Base-by-base conservation (phyloP, 2,888 invertebrate genomes). In the Zaprionus bogoriensis region DNA sequence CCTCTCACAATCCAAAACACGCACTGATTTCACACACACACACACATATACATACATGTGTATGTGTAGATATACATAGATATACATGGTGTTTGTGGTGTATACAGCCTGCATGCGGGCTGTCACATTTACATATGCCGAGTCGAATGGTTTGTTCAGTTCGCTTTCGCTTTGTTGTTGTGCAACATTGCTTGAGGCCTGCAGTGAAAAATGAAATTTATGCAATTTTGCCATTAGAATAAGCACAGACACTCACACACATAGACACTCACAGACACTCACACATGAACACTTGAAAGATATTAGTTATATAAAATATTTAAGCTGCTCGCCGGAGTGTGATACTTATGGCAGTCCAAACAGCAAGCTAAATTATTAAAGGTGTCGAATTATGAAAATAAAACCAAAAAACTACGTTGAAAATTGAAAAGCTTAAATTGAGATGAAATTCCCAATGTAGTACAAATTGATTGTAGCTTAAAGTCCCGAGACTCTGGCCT, bases 51-150 rank as follows among this genome's bases (percentile, higher is more conserved):
- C 20, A 42, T 25, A 62, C 25, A 23, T 9, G 4, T 41, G n/a
- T n/a, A n/a, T n/a, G n/a, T n/a, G n/a, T 10, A 22, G 19, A 22
- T 9, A 19, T 19, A 38, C 4, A 41, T 48, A 48, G 45, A 50
- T 48, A 17, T 17, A 36, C 32, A 52, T 39, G n/a, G n/a, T n/a
- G n/a, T n/a, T n/a, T n/a, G n/a, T n/a, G n/a, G n/a, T n/a, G n/a
- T n/a, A 45, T 62, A 50, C 46, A 41, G 25, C 47, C 22, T 60
- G 52, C 70, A 77, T 57, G 66, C 61, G 66, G 67, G 54, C 76
- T 76, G 82, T 78, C 76, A 75, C 78, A 81, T 81, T 78, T 79
- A 68, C 79, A 81, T 74, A 67, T 64, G 74, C 61, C 51, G 52
- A 54, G 67, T 72, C 73, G 67, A 69, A 36, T 66, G 67, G 55